Evolutionary conservation across 2,888 invertebrate genomes (phyloP).

Genomic region (Eudasyphora cyanicolor): DNA sequence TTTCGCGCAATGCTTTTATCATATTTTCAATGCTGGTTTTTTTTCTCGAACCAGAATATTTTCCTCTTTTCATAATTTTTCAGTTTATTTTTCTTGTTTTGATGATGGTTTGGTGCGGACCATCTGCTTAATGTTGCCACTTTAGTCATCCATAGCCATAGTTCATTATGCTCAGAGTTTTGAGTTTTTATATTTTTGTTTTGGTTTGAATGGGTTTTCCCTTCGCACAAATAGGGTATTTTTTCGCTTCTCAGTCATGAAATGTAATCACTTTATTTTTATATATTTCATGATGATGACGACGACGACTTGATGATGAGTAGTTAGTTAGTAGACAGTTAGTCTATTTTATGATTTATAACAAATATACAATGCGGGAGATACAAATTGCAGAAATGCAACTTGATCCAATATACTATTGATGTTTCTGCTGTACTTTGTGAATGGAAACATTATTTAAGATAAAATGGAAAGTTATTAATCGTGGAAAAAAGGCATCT

Average conservation of each 20-base stretch:
- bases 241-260: background rate
- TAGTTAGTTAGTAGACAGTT: background rate
- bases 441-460: no score
- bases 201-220: background rate
- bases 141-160: slow-evolving; percentile 40
- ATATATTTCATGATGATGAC: background rate
- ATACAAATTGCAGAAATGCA: no score
- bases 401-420: no score
- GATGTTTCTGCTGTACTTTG: no score
- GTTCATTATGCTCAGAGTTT: slow-evolving; percentile 31
- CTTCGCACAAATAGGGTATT: background rate
- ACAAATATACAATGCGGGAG: background rate
- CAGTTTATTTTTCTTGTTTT: slow-evolving; percentile 6
- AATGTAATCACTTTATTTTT: slow-evolving; percentile 7
- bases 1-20: slow-evolving; percentile 15
- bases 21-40: slow-evolving; percentile 5
- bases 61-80: slow-evolving; percentile 28
- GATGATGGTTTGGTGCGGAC: slow-evolving; percentile 24
- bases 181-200: no score
- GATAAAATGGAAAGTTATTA: no score
- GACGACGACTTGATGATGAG: background rate
- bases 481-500: no score
- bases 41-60: slow-evolving; percentile 6
- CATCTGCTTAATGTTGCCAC: slow-evolving; percentile 48
- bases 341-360: background rate